Conservation (phyloP, 2,888 invertebrate genomes). For the Lutraria lutraria region DNA sequence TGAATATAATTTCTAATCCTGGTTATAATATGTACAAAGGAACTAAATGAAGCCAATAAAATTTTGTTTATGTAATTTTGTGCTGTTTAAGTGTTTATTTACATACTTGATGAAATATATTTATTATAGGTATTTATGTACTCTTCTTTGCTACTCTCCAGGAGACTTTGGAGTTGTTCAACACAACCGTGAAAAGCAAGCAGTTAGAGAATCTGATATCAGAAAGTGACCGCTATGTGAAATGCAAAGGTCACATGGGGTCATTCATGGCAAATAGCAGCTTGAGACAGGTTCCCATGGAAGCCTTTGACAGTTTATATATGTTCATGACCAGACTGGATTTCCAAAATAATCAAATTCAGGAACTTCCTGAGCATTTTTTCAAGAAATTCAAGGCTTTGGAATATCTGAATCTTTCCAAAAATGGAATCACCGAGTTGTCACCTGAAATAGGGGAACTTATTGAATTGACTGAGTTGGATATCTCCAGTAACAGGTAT, state of each 20-base stretch:
- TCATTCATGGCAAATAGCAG: constrained; percentile 67
- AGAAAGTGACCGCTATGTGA: constrained; percentile 52
- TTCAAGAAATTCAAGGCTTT: constrained; percentile 59
- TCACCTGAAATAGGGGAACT: constrained; percentile 61
- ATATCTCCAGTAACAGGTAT: constrained; percentile 70
- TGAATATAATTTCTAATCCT: no score
- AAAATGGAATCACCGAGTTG: constrained; percentile 71
- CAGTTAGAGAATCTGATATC: constrained; percentile 28
- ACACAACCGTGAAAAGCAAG: constrained; percentile 38
- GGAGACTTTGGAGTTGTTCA: constrained; percentile 57
- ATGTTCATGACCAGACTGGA: constrained; percentile 73
- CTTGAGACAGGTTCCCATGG: constrained; percentile 55
- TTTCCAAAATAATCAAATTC: constrained; percentile 73
- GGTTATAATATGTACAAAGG: no score
- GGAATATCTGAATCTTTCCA: constrained; percentile 71
- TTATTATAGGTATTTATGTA: no score
- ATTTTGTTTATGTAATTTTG: no score
- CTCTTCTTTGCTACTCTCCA: not conserved
- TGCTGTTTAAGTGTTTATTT: no score
- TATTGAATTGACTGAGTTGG: constrained; percentile 53
- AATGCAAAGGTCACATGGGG: constrained; percentile 72
- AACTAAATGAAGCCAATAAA: no score
- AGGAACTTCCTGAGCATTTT: constrained; percentile 69
- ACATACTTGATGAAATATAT: no score
- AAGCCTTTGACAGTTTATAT: constrained; percentile 55